Percentiles rank a stretch among this genome's conserved stretches.
phyloP scores from a whole-genome alignment of 2,797 vertebrate genomes.

The Anguilla megastoma region DNA sequence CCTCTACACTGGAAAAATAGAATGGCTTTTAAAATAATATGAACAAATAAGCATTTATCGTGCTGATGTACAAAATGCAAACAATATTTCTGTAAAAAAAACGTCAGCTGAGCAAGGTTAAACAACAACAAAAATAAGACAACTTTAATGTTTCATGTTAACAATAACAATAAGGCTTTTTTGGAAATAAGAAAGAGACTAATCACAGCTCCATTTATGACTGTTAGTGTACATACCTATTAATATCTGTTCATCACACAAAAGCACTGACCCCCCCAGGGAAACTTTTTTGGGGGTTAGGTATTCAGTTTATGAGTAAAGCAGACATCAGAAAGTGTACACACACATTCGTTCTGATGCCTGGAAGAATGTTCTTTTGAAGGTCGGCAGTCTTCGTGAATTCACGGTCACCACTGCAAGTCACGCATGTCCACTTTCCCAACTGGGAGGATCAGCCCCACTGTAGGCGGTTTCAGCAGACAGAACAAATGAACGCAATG shows the following conservation, averaged over 20 bases:
- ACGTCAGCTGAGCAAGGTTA: slow-evolving; percentile 28
- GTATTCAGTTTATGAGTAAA: slow-evolving; percentile 23
- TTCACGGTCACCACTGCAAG: too few species aligned
- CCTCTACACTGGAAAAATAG: slow-evolving; percentile 76
- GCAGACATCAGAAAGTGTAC: slow-evolving; percentile 26
- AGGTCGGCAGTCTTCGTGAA: background rate
- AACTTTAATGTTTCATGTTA: slow-evolving; percentile 51
- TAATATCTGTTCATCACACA: slow-evolving; percentile 38
- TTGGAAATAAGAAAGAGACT: slow-evolving; percentile 68
- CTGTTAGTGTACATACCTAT: slow-evolving; percentile 71
- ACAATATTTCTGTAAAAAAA: slow-evolving; percentile 69
- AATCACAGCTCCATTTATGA: slow-evolving; percentile 61
- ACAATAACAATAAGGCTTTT: slow-evolving; percentile 78
- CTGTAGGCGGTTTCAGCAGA: background rate
- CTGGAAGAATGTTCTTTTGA: slow-evolving; percentile 27
- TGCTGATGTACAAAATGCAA: slow-evolving; percentile 48
- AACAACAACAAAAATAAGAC: slow-evolving; percentile 34
- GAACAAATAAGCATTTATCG: slow-evolving; percentile 70
- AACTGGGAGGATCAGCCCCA: background rate
- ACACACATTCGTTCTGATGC: slow-evolving; percentile 26
- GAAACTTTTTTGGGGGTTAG: slow-evolving; percentile 14
- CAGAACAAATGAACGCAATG: background rate
- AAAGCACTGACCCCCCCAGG: slow-evolving; percentile 26
- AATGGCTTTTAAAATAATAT: slow-evolving; percentile 73
- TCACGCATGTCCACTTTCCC: background rate